Percentiles rank a stretch among this genome's conserved stretches.
Conservation (phyloP, 53 echinoderm and acorn worm genomes). For the Arbacia lixula region DNA sequence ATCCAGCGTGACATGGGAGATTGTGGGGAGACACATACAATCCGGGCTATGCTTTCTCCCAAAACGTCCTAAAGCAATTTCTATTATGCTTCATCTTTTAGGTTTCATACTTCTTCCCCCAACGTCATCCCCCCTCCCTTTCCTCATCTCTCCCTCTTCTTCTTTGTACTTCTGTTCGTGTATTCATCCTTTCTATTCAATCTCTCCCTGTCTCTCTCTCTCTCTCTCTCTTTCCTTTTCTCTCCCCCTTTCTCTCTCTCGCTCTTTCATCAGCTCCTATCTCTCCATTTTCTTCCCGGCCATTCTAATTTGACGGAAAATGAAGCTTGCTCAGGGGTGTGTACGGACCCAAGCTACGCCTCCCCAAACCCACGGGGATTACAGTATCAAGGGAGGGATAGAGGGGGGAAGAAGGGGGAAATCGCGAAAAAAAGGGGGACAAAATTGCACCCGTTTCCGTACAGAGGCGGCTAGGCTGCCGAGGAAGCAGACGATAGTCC, state of each 20-base stretch:
- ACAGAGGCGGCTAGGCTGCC: constrained; percentile 6
- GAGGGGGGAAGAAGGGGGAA: neutral
- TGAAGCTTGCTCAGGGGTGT: constrained; percentile 41
- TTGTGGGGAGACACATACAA: constrained; percentile 42
- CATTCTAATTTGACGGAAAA: constrained; percentile 58
- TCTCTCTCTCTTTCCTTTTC: neutral
- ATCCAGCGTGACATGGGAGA: constrained; percentile 17
- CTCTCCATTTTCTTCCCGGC: constrained; percentile 27
- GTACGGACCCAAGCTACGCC: constrained; percentile 50
- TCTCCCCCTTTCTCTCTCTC: neutral
- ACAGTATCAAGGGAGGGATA: constrained; percentile 39
- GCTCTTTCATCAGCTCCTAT: neutral
- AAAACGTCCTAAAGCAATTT: constrained; percentile 53
- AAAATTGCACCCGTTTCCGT: constrained; percentile 37
- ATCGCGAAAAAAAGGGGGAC: neutral
- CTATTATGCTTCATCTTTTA: constrained; percentile 49
- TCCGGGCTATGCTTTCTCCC: constrained; percentile 51
- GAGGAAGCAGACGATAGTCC: constrained; percentile 42
- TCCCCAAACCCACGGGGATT: constrained; percentile 44
- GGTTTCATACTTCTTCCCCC: constrained; percentile 40
- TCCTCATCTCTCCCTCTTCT: neutral
- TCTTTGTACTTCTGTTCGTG: neutral
- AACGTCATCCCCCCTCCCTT: neutral
- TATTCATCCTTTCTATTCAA: too few relatives aligned
- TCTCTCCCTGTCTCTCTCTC: too few relatives aligned